Base-by-base conservation (phyloP, 2,797 vertebrate species). In the Etheostoma perlongum region DNA sequence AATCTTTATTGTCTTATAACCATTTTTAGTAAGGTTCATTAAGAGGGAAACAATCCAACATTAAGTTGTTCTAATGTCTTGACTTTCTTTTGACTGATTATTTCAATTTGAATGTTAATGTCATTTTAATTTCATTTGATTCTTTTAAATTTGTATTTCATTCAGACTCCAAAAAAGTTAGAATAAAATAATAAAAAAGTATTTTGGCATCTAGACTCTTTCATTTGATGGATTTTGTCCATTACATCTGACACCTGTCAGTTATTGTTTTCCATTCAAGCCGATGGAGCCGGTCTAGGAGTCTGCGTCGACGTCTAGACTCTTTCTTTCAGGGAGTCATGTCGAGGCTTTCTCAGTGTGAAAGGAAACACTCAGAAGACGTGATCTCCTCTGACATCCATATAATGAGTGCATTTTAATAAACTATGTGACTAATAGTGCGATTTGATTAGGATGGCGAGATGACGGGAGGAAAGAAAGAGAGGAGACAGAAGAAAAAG, bases 341-440 rank as follows among this genome's bases (percentile, higher is more conserved):
- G 72, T 82, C 23, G 46, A 79, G 74, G 53, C 72, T 81, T 76
- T 77, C 72, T 78, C n/a, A 12, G 67, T 5, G 44, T 77, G 85
- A 86, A 89, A 89, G 73, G 69, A 86, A 86, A 82, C 75, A 62
- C 82, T 85, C 58, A 23, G 78, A 70, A 75, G 87, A 92, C 84
- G 44, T 83, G 85, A 91, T 90, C 76, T 82, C 80, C 82, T 80
- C 76, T 91, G 91, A 91, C 91, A 84, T 82, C 79, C 87, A 72
- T 79, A 86, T 89, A 91, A 91, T 88, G 86, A 84, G 72, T 83
- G 77, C 80, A 89, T 91, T 91, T 88, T 89, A 85, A 89, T 87
- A 86, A 91, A 92, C 59, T 84, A 91, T 88, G 87, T 90, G 92
- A 93, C 90, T 91, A 92, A 92, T 89, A 89, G 86, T 61, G 67